Evolutionary conservation across 1,140 invertebrate genomes (phyloP).

Genomic region (Stegodyphus mimosarum): DNA sequence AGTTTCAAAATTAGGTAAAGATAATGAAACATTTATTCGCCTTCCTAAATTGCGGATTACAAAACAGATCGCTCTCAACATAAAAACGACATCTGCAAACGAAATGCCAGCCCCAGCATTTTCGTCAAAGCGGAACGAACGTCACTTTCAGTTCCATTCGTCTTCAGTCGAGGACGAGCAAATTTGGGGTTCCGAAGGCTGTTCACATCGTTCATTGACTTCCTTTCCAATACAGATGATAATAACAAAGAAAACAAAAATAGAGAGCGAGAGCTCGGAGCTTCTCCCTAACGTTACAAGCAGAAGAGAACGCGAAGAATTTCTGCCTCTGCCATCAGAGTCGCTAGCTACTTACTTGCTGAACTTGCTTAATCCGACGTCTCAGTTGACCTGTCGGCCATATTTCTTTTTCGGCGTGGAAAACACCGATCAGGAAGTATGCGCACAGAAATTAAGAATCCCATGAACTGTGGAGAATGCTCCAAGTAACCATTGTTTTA

Average conservation of each 20-base stretch:
- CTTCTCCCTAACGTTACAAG: background rate
- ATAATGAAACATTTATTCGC: no score
- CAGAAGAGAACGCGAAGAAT: background rate
- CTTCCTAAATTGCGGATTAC: no score
- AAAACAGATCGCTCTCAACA: no score
- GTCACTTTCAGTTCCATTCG: slow-evolving; percentile 13
- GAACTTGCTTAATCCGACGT: slow-evolving; percentile 51
- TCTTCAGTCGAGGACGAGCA: slow-evolving; percentile 19
- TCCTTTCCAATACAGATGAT: no score
- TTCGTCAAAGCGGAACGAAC: background rate
- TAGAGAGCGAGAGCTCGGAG: background rate
- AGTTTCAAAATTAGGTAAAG: no score
- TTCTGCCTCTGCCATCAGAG: slow-evolving; percentile 29
- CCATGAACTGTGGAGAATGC: slow-evolving; percentile 54
- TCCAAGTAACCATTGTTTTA: slow-evolving; percentile 19
- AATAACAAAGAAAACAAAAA: no score
- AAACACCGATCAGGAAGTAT: slow-evolving; percentile 45
- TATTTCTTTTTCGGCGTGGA: slow-evolving; percentile 34
- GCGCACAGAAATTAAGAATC: slow-evolving; percentile 32
- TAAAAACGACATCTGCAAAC: no score
- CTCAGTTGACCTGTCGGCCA: slow-evolving; percentile 52
- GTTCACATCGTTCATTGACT: slow-evolving; percentile 49
- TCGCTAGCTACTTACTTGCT: slow-evolving; percentile 44
- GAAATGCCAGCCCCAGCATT: no score
- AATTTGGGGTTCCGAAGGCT: background rate